These are phyloP conservation scores for Microctonus aethiopoides DNA, from an alignment of 2,888 invertebrate genomes.

Conservation along the genomic window DNA sequence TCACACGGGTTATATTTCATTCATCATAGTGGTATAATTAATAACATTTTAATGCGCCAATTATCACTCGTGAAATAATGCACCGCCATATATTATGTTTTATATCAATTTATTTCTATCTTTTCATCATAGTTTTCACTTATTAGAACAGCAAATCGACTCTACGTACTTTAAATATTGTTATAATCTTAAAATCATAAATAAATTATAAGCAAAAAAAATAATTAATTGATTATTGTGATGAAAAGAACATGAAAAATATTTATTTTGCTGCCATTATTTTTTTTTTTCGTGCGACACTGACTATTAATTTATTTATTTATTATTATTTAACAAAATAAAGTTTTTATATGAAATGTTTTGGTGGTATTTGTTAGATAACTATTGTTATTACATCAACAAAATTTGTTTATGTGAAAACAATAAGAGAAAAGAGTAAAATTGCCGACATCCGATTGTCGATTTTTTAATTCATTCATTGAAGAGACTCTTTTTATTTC, in stretches of 20 bases:
- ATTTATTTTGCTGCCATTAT: too few relatives aligned
- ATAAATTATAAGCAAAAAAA: too few relatives aligned
- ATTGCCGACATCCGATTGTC: slow-evolving; percentile 11
- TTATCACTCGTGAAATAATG: slow-evolving; percentile 1
- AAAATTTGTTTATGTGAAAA: slow-evolving; percentile 9
- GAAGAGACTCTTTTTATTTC: background rate
- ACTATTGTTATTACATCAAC: background rate
- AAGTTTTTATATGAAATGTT: background rate
- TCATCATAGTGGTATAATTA: background rate
- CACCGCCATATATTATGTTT: background rate
- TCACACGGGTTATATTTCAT: background rate
- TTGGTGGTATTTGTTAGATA: background rate
- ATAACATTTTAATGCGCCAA: background rate
- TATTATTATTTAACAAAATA: background rate
- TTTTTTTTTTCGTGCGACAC: background rate
- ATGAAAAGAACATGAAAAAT: too few relatives aligned
- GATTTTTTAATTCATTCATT: slow-evolving; percentile 6
- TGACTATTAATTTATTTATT: too few relatives aligned
- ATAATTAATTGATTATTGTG: too few relatives aligned
- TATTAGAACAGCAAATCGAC: too few relatives aligned
- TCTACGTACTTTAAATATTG: too few relatives aligned
- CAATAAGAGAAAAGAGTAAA: slow-evolving; percentile 14
- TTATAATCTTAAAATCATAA: too few relatives aligned
- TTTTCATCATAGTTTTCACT: background rate
- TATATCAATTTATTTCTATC: background rate